phyloP scores from a whole-genome alignment of 2,113 vertebrate species.

The Leptobrachium ailaonicum region DNA sequence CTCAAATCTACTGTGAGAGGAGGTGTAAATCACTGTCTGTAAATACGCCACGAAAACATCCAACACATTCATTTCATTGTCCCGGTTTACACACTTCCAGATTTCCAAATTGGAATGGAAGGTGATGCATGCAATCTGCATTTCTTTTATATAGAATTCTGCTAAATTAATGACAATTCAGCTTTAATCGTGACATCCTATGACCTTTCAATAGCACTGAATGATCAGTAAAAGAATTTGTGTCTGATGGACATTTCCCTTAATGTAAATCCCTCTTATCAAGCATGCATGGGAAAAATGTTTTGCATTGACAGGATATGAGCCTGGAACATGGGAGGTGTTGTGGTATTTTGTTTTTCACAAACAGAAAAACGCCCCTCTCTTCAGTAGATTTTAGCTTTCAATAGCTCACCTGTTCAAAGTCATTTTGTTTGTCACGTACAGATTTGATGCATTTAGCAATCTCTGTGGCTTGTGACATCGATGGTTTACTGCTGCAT shows the following conservation, averaged over 20 bases:
- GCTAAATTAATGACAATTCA: too few species aligned
- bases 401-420: background rate
- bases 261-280: too few species aligned
- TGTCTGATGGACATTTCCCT: too few species aligned
- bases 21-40: background rate
- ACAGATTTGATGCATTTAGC: background rate
- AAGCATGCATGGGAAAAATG: too few species aligned
- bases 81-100: background rate
- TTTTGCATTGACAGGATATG: too few species aligned
- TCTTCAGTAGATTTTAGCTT: background rate
- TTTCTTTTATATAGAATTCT: too few species aligned
- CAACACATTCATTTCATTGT: background rate
- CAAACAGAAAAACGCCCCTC: too few species aligned
- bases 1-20: constrained; percentile 14
- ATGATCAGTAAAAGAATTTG: too few species aligned
- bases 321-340: too few species aligned
- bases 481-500: background rate
- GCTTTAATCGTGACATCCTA: too few species aligned
- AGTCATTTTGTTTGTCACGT: background rate
- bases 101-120: background rate
- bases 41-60: background rate
- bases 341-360: too few species aligned
- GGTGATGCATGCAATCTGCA: background rate
- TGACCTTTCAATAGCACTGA: too few species aligned
- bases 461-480: constrained; percentile 10